These are phyloP conservation scores for Gracilinanus agilis DNA, from an alignment of 2,113 vertebrate species.

Conservation along the genomic window DNA sequence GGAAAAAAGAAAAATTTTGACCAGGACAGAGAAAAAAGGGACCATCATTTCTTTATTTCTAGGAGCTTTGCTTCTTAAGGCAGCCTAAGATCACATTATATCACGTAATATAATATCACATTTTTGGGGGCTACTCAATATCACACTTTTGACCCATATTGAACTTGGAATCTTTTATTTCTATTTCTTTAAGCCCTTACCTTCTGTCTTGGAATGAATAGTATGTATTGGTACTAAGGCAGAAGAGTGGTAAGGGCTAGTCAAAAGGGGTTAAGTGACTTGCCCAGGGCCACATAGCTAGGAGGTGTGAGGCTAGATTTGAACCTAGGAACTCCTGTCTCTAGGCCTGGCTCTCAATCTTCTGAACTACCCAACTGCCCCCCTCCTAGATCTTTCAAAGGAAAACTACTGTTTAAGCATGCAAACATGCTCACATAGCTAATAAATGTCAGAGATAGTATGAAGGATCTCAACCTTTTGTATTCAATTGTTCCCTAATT, in stretches of 20 bases:
- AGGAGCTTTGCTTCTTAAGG: too few species aligned
- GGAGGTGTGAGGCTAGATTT: too few species aligned
- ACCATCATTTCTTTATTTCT: not conserved
- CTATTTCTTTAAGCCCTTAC: too few species aligned
- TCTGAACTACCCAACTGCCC: too few species aligned
- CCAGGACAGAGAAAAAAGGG: not conserved
- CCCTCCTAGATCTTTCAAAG: not conserved
- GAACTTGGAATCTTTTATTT: not conserved
- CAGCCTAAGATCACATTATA: not conserved
- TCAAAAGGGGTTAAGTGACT: too few species aligned
- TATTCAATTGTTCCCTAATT: not conserved
- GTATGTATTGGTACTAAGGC: too few species aligned
- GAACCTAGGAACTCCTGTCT: too few species aligned
- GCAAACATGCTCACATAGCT: not conserved
- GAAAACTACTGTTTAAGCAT: not conserved
- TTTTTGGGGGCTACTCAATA: not conserved
- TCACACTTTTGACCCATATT: not conserved
- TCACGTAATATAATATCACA: not conserved
- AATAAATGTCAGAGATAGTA: not conserved
- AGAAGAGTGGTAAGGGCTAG: too few species aligned
- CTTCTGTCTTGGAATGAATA: too few species aligned
- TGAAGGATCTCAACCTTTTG: not conserved
- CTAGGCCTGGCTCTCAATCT: too few species aligned
- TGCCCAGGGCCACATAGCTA: too few species aligned
- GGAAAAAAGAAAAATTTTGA: not conserved